Evolutionary conservation across 1,140 invertebrate genomes (phyloP).

Genomic region (Brachionus sp.): DNA sequence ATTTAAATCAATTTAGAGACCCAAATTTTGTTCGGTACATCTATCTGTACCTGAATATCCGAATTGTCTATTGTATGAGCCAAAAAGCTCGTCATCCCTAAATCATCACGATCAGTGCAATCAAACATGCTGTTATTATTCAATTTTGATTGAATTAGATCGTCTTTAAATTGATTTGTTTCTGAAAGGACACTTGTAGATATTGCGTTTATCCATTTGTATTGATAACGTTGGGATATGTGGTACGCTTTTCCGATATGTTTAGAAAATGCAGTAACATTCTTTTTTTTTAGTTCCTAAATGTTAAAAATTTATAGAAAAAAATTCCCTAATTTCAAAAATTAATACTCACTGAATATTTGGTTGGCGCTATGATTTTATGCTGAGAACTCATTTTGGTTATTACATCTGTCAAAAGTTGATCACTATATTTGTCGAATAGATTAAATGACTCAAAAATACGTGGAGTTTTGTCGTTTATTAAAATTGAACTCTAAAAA

Average conservation of each 20-base stretch:
- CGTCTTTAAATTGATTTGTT: constrained; percentile 22
- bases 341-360: constrained; percentile 11
- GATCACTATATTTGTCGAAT: constrained; percentile 37
- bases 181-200: not conserved
- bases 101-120: constrained; percentile 36
- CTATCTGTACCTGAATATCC: constrained; percentile 36
- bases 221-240: constrained; percentile 39
- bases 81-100: constrained; percentile 39
- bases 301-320: not conserved
- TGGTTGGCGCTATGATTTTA: constrained; percentile 41
- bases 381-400: constrained; percentile 41
- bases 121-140: not conserved
- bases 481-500: constrained; percentile 35
- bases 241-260: constrained; percentile 34
- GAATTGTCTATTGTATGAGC: constrained; percentile 38
- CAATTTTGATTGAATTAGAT: not conserved
- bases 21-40: constrained; percentile 45
- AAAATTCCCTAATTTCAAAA: not conserved
- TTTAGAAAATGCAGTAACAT: constrained; percentile 37
- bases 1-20: constrained; percentile 34
- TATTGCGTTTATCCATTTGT: constrained; percentile 33
- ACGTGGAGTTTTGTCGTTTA: constrained; percentile 40
- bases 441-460: constrained; percentile 32
- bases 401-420: constrained; percentile 34
- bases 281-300: constrained; percentile 35